Percentiles rank a stretch among this genome's conserved stretches.
Evolutionary conservation across 2,113 vertebrate genomes (phyloP).

Genomic region (Esox niger): DNA sequence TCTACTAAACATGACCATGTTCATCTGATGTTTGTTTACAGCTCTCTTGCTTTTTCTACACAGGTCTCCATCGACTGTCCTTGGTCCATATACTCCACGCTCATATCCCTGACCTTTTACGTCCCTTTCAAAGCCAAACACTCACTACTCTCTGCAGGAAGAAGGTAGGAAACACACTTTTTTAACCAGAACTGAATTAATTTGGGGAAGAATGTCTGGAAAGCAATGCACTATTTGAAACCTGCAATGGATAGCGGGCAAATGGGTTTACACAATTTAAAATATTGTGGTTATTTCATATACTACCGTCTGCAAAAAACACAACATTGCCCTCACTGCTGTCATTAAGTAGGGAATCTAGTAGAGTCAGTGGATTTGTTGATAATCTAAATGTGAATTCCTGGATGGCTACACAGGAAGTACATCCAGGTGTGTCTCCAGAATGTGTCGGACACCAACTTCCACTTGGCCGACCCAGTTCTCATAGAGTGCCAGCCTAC

Average conservation of each 20-base stretch:
- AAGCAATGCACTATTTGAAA: too few relatives aligned
- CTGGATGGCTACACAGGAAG: conserved; percentile 76
- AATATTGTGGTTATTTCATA: too few relatives aligned
- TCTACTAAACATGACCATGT: too few relatives aligned
- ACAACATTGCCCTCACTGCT: too few relatives aligned
- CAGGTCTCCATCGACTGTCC: conserved; percentile 98
- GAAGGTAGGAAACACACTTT: conserved; percentile 75
- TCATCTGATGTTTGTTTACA: too few relatives aligned
- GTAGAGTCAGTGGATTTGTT: too few relatives aligned
- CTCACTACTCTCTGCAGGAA: conserved; percentile 86
- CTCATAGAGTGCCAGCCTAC: conserved; percentile 68
- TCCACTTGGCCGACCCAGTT: conserved; percentile 79
- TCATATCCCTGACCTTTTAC: conserved; percentile 91
- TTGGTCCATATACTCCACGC: conserved; percentile 97
- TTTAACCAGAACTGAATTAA: too few relatives aligned
- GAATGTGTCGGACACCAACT: conserved; percentile 88
- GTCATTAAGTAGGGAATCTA: too few relatives aligned
- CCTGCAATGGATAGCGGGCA: too few relatives aligned
- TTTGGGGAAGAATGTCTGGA: conserved; percentile 86
- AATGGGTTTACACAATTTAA: too few relatives aligned
- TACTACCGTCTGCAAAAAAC: too few relatives aligned
- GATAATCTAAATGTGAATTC: conserved; percentile 1
- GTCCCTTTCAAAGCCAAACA: conserved; percentile 92
- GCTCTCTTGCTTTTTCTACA: conserved; percentile 5
- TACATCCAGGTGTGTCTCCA: conserved; percentile 91